A percentile compares a stretch with the other conserved stretches of the same genome.
phyloP scores from a whole-genome alignment of 1,140 invertebrate species.

The Eriocheir sinensis region DNA sequence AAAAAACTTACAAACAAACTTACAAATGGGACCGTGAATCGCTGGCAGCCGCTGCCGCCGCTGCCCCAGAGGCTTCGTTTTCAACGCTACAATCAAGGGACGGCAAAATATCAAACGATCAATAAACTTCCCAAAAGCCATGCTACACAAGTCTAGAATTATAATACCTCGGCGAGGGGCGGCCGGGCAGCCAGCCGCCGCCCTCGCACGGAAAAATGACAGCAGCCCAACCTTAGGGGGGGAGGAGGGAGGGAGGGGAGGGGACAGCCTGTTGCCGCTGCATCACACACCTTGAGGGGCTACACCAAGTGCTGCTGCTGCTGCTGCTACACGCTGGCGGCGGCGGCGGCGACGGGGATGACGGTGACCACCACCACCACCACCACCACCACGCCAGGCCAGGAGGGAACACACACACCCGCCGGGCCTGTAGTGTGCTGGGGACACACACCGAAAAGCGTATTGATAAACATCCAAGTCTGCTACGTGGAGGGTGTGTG shows the following conservation, averaged over 20 bases:
- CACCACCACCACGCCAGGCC: no score
- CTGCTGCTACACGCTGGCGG: neutral
- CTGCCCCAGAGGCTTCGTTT: constrained; percentile 66
- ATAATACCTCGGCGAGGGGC: constrained; percentile 75
- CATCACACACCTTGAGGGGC: neutral
- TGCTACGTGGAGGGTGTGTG: neutral
- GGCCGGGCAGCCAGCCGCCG: constrained; percentile 60
- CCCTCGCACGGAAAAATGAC: constrained; percentile 66
- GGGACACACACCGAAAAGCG: neutral
- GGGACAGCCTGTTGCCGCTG: constrained; percentile 7
- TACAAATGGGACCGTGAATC: constrained; percentile 61
- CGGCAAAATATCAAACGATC: constrained; percentile 77
- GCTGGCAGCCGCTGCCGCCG: constrained; percentile 41
- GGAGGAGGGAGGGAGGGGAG: neutral
- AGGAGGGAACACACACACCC: no score
- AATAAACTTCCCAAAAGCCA: constrained; percentile 77
- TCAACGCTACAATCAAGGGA: constrained; percentile 77
- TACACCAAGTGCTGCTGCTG: neutral
- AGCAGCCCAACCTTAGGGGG: constrained; percentile 70
- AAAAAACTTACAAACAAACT: no score
- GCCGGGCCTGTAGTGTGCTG: no score
- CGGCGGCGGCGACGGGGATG: no score
- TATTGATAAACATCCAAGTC: neutral
- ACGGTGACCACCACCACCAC: no score
- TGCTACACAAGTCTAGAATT: constrained; percentile 77